phyloP scores from a whole-genome alignment of 2,888 invertebrate genomes.

The Eulithis prunata region DNA sequence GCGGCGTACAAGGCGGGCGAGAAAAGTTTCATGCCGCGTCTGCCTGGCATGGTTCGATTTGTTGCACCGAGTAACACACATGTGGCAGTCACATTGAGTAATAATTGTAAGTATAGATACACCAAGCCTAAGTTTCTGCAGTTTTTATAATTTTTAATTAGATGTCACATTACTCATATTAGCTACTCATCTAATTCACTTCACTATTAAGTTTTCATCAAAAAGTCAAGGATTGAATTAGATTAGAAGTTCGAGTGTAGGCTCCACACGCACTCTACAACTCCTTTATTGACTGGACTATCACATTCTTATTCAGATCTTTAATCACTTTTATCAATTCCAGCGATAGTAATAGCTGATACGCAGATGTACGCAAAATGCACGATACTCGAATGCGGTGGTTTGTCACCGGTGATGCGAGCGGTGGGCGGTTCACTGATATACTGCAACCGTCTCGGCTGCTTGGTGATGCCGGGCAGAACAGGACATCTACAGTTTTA shows the following conservation, averaged over 20 bases:
- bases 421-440: slow-evolving; percentile 64
- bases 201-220: too few relatives aligned
- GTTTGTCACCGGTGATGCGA: slow-evolving; percentile 65
- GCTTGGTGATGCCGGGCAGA: slow-evolving; percentile 71
- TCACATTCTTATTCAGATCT: too few relatives aligned
- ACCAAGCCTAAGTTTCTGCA: too few relatives aligned
- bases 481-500: slow-evolving; percentile 76
- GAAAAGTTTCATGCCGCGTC: slow-evolving; percentile 71
- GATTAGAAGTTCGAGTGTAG: too few relatives aligned
- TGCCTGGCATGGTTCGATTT: slow-evolving; percentile 72
- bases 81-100: slow-evolving; percentile 70
- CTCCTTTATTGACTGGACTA: too few relatives aligned
- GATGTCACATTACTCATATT: too few relatives aligned
- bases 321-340: slow-evolving; percentile 28
- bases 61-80: slow-evolving; percentile 66
- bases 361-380: slow-evolving; percentile 64
- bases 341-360: slow-evolving; percentile 75
- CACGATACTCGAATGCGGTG: slow-evolving; percentile 77
- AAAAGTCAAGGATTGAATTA: too few relatives aligned
- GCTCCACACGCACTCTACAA: too few relatives aligned
- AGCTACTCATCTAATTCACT: too few relatives aligned
- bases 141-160: too few relatives aligned
- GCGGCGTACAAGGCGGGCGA: slow-evolving; percentile 65
- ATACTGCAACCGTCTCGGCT: slow-evolving; percentile 59
- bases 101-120: slow-evolving; percentile 69